A percentile compares a stretch with the other conserved stretches of the same genome.
Evolutionary conservation across 2,797 vertebrate genomes (phyloP).

Genomic region (Glyptemys insculpta): DNA sequence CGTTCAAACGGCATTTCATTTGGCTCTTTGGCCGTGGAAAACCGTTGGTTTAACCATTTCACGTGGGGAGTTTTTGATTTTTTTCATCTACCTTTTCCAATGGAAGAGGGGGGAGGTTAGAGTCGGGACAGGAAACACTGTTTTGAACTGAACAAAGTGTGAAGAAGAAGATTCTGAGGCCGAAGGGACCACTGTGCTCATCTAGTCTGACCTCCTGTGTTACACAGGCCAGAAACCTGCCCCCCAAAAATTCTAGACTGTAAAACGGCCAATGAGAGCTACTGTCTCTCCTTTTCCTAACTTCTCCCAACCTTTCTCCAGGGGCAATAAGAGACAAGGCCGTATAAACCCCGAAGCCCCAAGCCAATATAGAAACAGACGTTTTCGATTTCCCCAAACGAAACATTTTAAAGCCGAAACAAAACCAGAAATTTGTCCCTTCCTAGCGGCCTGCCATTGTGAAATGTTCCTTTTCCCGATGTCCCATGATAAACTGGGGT

Average conservation of each 20-base stretch:
- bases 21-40: background rate
- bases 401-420: background rate
- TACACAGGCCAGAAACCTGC: background rate
- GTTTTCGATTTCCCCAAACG: background rate
- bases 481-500: background rate
- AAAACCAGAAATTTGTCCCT: background rate
- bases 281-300: background rate
- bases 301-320: background rate
- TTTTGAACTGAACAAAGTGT: background rate
- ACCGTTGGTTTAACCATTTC: background rate
- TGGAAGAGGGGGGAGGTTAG: background rate
- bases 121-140: background rate
- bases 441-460: background rate
- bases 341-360: background rate
- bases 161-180: background rate
- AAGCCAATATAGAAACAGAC: background rate
- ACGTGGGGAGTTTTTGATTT: background rate
- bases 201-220: background rate
- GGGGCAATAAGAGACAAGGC: background rate
- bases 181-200: background rate
- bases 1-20: background rate
- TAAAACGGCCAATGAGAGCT: background rate
- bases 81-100: background rate
- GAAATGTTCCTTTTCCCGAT: background rate
- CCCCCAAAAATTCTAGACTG: no score